Base-by-base conservation (phyloP, 2,113 vertebrate species). In the Hemibagrus wyckioides region DNA sequence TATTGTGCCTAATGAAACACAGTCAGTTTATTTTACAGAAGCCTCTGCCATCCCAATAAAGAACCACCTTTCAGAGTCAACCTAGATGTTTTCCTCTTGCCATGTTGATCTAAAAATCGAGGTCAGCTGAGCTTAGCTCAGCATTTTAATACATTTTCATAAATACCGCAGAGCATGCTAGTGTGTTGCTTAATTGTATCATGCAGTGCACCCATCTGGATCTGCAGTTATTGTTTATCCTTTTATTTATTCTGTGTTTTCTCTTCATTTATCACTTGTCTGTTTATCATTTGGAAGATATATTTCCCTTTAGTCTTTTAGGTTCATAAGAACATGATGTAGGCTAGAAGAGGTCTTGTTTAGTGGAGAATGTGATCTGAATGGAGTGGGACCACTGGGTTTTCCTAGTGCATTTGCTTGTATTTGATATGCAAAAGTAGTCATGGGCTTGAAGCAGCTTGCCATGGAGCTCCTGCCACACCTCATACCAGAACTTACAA, bases 321-420 rank as follows among this genome's bases (percentile, higher is more conserved):
- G 87, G 86, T 93, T 93, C 90, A 92, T 88, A 87, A 91, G 88
- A 41, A 91, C 76, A 75, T 85, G 83, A 86, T 77, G 67, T 36
- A 39, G 19, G 33, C 87, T 90, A 89, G 90, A 86, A 91, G 79
- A 75, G 33, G 48, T 54, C n/a, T 67, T 61, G 30, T 67, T 67
- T 63, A 65, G 15, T 82, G 25, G 33, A 52, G 59, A 84, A 57
- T 30, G 13, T 41, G 17, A 15, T 23, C 17, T 39, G 41, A 25
- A 69, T 83, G 21, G 17, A 65, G 73, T 77, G 69, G 21, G 56
- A 56, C n/a, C 54, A 83, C 59, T 52, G 54, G 41, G 79, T 36
- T 80, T 80, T 13, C 50, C 8, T 52, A 19, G 76, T 80, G 33
- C 77, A 89, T 83, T 33, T 57, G 82, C 48, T n/a, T 83, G 41